Conservation (phyloP, 2,888 invertebrate genomes). For the Perdita meconis region DNA sequence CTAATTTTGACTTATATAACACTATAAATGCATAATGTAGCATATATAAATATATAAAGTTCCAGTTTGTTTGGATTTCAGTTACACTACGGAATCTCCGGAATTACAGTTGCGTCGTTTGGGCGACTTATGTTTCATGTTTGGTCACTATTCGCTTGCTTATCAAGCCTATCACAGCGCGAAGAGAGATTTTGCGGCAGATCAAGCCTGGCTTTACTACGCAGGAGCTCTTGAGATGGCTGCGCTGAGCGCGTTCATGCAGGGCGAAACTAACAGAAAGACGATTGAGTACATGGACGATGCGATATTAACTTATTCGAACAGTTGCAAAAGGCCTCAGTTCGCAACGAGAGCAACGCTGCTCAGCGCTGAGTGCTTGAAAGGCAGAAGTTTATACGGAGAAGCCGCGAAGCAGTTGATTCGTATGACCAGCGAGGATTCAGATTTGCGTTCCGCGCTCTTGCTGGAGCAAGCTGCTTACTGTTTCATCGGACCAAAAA, state of each 20-base stretch:
- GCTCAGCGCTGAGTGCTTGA: conserved; percentile 94
- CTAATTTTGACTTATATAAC: conserved; percentile 13
- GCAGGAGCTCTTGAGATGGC: conserved; percentile 99
- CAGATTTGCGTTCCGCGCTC: conserved; percentile 97
- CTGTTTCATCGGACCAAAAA: conserved; percentile 91
- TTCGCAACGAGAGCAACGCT: conserved; percentile 97
- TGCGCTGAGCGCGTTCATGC: conserved; percentile 95
- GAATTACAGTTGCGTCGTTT: conserved; percentile 96
- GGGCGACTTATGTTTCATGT: conserved; percentile 98
- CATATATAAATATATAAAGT: conserved; percentile 56
- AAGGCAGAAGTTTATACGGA: conserved; percentile 90
- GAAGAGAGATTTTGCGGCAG: conserved; percentile 98
- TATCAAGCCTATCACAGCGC: conserved; percentile 97
- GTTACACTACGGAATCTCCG: conserved; percentile 92
- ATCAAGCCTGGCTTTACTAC: conserved; percentile 98
- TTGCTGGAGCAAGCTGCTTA: conserved; percentile 97
- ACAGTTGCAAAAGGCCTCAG: conserved; percentile 95
- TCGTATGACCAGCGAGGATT: conserved; percentile 98
- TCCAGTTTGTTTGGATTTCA: conserved; percentile 80
- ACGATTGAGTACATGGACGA: conserved; percentile 97
- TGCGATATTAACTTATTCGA: conserved; percentile 95
- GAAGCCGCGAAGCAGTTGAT: conserved; percentile 98
- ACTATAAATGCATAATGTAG: conserved; percentile 11
- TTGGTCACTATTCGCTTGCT: conserved; percentile 96
- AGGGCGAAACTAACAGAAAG: conserved; percentile 91